Conservation (phyloP, 2,888 invertebrate genomes). For the Schrankia costaestrigalis region DNA sequence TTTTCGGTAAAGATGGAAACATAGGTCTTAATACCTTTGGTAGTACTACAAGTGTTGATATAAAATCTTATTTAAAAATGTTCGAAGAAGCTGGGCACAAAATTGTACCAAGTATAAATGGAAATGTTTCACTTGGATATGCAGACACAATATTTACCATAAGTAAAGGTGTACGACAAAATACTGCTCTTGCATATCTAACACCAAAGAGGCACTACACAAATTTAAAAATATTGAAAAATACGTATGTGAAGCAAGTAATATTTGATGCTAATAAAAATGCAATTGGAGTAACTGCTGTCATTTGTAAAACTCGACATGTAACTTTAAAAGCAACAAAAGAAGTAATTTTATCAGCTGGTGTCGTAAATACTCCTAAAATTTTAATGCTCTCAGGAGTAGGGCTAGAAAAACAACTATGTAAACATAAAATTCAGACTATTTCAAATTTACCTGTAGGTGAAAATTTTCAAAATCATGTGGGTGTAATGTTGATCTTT, state of each 20-base stretch:
- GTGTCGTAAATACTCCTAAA: constrained; percentile 47
- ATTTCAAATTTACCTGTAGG: constrained; percentile 45
- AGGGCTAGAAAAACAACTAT: constrained; percentile 42
- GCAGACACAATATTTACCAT: constrained; percentile 7
- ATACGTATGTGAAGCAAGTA: constrained; percentile 9
- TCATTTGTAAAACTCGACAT: constrained; percentile 16
- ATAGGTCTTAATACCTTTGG: neutral
- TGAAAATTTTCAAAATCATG: constrained; percentile 48
- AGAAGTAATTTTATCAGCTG: constrained; percentile 50
- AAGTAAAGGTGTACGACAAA: constrained; percentile 8
- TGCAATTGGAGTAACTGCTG: constrained; percentile 39
- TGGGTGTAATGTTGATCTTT: constrained; percentile 37
- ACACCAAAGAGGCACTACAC: constrained; percentile 2
- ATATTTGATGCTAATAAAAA: constrained; percentile 18
- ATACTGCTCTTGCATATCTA: constrained; percentile 12
- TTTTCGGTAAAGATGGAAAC: constrained; percentile 4
- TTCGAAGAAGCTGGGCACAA: constrained; percentile 3
- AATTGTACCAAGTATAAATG: constrained; percentile 3
- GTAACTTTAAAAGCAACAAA: constrained; percentile 27
- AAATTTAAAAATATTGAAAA: constrained; percentile 17
- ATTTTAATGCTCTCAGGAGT: constrained; percentile 52
- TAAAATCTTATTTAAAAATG: constrained; percentile 1
- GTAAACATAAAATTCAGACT: constrained; percentile 32
- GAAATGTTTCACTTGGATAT: constrained; percentile 11
- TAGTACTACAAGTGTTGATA: no score